Evolutionary conservation across 2,797 vertebrate species (phyloP).

Genomic region (Taeniopygia guttata): DNA sequence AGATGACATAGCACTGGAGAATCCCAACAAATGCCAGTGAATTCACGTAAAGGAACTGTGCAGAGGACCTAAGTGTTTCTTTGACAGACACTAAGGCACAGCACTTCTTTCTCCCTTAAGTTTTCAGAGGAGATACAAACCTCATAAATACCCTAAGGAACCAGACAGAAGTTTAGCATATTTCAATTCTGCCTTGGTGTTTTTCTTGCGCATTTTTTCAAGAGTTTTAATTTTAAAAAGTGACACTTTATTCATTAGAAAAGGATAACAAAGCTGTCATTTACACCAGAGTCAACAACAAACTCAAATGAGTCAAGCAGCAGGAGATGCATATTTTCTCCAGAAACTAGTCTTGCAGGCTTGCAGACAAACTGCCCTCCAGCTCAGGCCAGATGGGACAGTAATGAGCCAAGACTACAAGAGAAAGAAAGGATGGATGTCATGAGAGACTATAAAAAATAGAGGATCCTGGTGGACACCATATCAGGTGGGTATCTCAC

Average conservation of each 20-base stretch:
- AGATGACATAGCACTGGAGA: background rate
- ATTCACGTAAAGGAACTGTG: background rate
- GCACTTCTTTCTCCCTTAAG: background rate
- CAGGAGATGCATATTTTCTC: background rate
- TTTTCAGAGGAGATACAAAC: background rate
- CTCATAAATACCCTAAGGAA: background rate
- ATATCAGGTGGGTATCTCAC: background rate
- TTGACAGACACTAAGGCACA: background rate
- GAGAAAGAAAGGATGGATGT: background rate
- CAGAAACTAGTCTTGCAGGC: background rate
- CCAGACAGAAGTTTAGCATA: background rate
- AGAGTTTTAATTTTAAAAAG: background rate
- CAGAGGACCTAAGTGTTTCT: background rate
- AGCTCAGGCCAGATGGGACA: background rate
- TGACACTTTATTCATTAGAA: background rate
- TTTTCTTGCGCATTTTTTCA: background rate
- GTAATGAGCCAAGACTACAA: background rate
- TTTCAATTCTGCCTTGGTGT: background rate
- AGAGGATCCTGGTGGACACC: background rate
- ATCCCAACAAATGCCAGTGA: background rate
- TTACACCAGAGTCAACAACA: background rate
- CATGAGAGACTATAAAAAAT: background rate
- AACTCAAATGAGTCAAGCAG: background rate
- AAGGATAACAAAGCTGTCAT: background rate
- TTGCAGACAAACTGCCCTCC: background rate